These are phyloP conservation scores for Drosophila kokeensis DNA, from an alignment of 2,888 invertebrate species.

Conservation along the genomic window DNA sequence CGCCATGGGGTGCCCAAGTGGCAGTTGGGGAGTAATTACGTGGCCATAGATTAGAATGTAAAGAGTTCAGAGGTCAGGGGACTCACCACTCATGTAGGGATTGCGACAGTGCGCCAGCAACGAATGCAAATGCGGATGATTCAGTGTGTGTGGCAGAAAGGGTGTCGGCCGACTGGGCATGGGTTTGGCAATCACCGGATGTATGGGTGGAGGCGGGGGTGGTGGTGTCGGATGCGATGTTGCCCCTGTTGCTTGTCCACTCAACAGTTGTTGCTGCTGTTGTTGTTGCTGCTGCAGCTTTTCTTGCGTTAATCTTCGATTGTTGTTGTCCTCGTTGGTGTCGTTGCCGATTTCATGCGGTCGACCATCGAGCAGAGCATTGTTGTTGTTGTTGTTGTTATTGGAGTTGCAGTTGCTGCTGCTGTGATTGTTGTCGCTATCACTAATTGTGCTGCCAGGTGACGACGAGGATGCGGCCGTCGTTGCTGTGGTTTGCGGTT, in stretches of 20 bases:
- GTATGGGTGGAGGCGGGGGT: conserved; percentile 46
- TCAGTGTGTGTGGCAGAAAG: conserved; percentile 89
- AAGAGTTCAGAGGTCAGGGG: not conserved
- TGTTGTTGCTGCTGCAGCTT: conserved; percentile 72
- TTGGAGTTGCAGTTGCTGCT: conserved; percentile 69
- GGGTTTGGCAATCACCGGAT: conserved; percentile 90
- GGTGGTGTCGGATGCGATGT: conserved; percentile 72
- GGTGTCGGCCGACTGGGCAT: conserved; percentile 91
- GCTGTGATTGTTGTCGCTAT: conserved; percentile 85
- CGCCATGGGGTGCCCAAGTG: conserved; percentile 51
- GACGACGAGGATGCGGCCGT: conserved; percentile 84
- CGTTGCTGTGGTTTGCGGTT: conserved; percentile 84
- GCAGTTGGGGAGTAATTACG: conserved; percentile 55
- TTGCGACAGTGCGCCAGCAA: conserved; percentile 92
- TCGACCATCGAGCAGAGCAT: conserved; percentile 70
- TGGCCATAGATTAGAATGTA: conserved; percentile 34
- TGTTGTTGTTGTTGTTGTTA: conserved; percentile 61
- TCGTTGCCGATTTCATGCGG: conserved; percentile 73
- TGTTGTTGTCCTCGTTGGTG: conserved; percentile 80
- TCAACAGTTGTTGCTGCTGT: conserved; percentile 56
- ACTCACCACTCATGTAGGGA: conserved; percentile 91
- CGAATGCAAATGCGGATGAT: conserved; percentile 93
- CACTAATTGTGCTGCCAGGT: conserved; percentile 85
- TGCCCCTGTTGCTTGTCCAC: conserved; percentile 56
- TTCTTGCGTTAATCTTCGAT: conserved; percentile 83